Evolutionary conservation across 2,888 invertebrate species (phyloP).

Genomic region (Nemoura dubitans): DNA sequence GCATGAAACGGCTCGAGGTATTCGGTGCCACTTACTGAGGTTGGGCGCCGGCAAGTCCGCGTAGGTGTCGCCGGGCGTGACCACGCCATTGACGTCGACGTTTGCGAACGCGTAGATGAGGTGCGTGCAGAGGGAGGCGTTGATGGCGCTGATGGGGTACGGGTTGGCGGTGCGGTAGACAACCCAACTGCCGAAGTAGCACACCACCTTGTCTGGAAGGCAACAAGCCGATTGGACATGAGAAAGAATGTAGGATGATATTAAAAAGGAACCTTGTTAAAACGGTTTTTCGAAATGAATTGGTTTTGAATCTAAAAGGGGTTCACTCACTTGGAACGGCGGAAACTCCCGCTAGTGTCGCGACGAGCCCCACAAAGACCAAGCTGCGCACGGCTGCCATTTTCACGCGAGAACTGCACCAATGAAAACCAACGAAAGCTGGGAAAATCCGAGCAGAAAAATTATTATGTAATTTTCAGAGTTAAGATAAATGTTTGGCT

Average conservation of each 20-base stretch:
- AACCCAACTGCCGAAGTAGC: constrained; percentile 82
- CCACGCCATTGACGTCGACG: constrained; percentile 56
- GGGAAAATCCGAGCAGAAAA: too few relatives aligned
- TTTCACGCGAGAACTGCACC: background rate
- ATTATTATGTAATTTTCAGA: too few relatives aligned
- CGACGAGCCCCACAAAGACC: background rate
- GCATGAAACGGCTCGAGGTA: too few relatives aligned
- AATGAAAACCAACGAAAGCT: background rate
- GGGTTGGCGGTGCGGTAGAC: constrained; percentile 70
- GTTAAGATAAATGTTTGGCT: too few relatives aligned
- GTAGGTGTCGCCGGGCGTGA: background rate
- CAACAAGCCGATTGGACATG: too few relatives aligned
- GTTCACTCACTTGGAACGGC: background rate
- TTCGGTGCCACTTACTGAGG: background rate
- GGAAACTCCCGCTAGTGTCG: background rate
- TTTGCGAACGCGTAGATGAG: constrained; percentile 79
- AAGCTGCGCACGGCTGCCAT: background rate
- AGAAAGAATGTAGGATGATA: too few relatives aligned
- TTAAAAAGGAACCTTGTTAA: too few relatives aligned
- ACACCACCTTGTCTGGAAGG: constrained; percentile 64
- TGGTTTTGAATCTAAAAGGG: too few relatives aligned
- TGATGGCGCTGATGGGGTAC: constrained; percentile 72
- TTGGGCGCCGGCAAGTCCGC: background rate
- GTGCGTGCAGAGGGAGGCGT: constrained; percentile 77
- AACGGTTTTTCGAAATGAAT: too few relatives aligned